Conservation (phyloP, 2,797 vertebrate genomes). For the Gorsachius magnificus region DNA sequence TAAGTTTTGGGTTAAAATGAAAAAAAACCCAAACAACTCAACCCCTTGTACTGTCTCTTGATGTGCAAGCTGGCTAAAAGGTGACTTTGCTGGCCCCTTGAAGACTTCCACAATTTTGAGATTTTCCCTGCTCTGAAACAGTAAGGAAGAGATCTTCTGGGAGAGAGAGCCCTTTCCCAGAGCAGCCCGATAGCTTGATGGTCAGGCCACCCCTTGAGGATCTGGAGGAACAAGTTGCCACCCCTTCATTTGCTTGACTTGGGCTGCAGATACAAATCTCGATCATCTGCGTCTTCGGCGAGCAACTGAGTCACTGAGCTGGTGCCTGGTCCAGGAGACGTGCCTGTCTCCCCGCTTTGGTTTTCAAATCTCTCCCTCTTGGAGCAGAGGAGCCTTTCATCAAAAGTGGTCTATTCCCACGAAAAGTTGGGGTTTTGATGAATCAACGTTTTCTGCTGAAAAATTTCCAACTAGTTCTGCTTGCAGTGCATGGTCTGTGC, state of each 20-base stretch:
- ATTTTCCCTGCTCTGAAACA: neutral
- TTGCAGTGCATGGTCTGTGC: neutral
- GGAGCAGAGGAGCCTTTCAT: neutral
- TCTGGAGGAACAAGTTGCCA: neutral
- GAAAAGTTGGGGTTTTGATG: slow-evolving; percentile 30
- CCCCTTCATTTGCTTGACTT: neutral
- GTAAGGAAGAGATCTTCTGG: neutral
- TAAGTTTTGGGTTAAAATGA: neutral
- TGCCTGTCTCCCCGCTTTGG: neutral
- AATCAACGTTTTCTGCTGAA: slow-evolving; percentile 24
- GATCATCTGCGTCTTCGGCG: fast-evolving
- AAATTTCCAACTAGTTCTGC: neutral
- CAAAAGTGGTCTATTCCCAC: neutral
- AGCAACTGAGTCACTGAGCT: neutral
- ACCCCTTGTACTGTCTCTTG: neutral
- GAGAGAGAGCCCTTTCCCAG: neutral
- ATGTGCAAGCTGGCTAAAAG: neutral
- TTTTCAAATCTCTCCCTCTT: neutral
- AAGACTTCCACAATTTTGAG: neutral
- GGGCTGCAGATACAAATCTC: neutral
- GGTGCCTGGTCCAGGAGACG: neutral
- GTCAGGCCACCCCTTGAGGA: neutral
- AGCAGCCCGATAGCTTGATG: neutral
- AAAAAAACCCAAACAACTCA: neutral
- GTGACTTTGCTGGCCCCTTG: neutral